A percentile compares a stretch with the other conserved stretches of the same genome.
Conservation (phyloP, 2,113 vertebrate genomes). For the Hystrix brachyura region DNA sequence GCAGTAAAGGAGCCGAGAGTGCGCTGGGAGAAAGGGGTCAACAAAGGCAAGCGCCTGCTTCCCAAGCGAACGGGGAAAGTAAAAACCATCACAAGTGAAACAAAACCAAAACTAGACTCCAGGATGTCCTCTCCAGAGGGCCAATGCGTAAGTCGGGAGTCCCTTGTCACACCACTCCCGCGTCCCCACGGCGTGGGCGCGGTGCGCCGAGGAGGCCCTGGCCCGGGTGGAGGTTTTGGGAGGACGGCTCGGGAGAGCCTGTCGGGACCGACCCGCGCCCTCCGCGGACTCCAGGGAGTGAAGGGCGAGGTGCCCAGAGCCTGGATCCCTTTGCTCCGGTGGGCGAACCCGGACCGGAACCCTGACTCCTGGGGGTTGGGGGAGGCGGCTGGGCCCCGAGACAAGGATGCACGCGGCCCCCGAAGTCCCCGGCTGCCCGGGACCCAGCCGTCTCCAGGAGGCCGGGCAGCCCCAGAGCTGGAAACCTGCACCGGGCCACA, state of each 20-base stretch:
- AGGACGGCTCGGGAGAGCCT: neutral
- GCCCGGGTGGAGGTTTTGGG: neutral
- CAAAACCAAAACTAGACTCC: neutral
- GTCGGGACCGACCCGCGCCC: too few relatives aligned
- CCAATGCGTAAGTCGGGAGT: neutral
- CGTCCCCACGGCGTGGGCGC: accelerated
- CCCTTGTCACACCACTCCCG: neutral
- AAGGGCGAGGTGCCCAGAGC: neutral
- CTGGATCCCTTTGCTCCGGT: neutral
- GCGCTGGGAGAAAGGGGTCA: neutral
- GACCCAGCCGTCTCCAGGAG: neutral
- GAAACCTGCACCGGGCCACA: neutral
- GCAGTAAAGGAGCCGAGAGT: neutral
- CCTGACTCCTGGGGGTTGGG: neutral
- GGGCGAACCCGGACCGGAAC: neutral
- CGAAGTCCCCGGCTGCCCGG: neutral
- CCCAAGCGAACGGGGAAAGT: neutral
- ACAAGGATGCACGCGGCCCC: neutral
- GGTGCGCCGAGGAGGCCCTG: accelerated
- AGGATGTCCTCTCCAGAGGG: neutral
- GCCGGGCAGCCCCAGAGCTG: neutral
- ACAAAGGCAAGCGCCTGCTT: neutral
- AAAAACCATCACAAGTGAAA: neutral
- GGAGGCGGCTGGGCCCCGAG: neutral
- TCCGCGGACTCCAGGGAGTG: neutral